Evolutionary conservation across 92 coral and sea anemone species (phyloP), one percentile per base, ranked within the genome.

Genomic region (Montipora capitata): DNA sequence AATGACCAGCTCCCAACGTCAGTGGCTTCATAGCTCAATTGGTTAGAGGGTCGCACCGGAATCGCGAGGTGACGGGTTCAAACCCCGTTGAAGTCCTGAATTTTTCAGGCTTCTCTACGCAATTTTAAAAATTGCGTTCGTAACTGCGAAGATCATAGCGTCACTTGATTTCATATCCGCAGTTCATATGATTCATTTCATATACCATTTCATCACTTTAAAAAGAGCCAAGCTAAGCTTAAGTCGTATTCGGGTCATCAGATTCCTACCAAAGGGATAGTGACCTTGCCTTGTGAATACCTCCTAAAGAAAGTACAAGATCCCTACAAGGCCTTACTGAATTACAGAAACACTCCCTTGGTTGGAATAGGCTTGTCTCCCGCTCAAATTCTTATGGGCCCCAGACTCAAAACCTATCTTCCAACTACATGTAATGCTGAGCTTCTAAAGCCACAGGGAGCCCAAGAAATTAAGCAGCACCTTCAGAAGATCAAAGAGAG

Each of bases 171-270:
- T 48, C 52, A 48, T 48, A 48, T 48, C 52, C 52, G 52, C 52
- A 48, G 52, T 48, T 48, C 52, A 48, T 48, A 48, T 48, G 52
- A 48, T 48, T 48, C 52, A 48, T 48, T 48, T 48, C 52, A 48
- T 48, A 2, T 48, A 48, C 52, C 52, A 48, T 48, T 48, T 48
- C 52, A 48, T 40, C 78, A 10, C 58, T 20, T 6, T 52, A 83
- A 92, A 15, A 82, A 88, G 52, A 81, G 68, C 39, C 81, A 77
- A 58, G 15, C 44, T 2, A 72, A 72, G 52, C 49, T 72, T 15
- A 80, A 73, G 76, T 72, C 87, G n/a, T 80, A 80, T 48, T 88
- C 91, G 56, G 86, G 91, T 13, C 72, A 67, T 67, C 72, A 67
- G 10, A 67, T 67, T 27, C 72, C 72, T 20, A 67, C 72, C 11